Evolutionary conservation across 2,888 invertebrate species (phyloP).

Genomic region (Agonopterix alstromeriana): DNA sequence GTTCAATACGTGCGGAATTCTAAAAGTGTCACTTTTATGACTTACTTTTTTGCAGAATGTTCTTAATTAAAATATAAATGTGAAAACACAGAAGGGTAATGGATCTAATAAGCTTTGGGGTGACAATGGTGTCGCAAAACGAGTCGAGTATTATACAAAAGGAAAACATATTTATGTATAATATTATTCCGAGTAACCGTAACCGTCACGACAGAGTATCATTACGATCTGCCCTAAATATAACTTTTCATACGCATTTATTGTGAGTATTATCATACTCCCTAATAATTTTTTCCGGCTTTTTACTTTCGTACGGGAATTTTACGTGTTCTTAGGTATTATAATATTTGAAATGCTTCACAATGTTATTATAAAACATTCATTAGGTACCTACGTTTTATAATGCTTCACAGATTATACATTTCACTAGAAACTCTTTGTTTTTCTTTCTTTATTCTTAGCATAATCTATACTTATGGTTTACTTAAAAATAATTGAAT

Average conservation of each 20-base stretch:
- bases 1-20: not conserved
- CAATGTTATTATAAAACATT: too few relatives aligned
- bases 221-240: slow-evolving; percentile 2
- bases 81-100: slow-evolving; percentile 34
- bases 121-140: slow-evolving; percentile 28
- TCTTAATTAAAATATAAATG: slow-evolving; percentile 31
- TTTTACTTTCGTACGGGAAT: too few relatives aligned
- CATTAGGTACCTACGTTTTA: too few relatives aligned
- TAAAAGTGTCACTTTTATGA: not conserved
- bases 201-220: slow-evolving; percentile 17
- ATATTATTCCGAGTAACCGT: slow-evolving; percentile 21
- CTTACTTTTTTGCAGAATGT: slow-evolving; percentile 17
- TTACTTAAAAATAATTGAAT: too few relatives aligned
- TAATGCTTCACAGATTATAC: too few relatives aligned
- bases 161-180: slow-evolving; percentile 33
- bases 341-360: too few relatives aligned
- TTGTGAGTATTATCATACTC: too few relatives aligned
- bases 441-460: too few relatives aligned
- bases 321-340: too few relatives aligned
- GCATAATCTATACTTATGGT: too few relatives aligned
- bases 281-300: not conserved
- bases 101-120: slow-evolving; percentile 40
- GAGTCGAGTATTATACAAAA: slow-evolving; percentile 22
- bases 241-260: not conserved
- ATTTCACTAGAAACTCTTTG: too few relatives aligned